A percentile compares a stretch with the other conserved stretches of the same genome.
phyloP scores from a whole-genome alignment of 2,888 invertebrate species.

The Aleiodes testaceus region DNA sequence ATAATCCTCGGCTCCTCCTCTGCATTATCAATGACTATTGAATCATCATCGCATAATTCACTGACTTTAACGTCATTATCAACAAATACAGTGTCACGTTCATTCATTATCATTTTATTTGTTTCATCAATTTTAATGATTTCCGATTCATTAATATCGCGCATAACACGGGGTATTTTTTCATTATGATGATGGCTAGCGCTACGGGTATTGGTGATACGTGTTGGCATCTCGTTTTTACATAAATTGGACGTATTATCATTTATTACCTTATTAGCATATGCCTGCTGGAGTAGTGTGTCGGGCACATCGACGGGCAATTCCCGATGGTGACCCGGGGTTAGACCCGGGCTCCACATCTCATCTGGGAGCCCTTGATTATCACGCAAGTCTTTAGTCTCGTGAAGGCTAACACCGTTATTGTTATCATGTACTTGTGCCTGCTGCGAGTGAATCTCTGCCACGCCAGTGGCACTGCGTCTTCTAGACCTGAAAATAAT shows the following conservation, averaged over 20 bases:
- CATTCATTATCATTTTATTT: constrained; percentile 63
- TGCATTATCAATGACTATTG: neutral
- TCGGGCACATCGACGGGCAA: constrained; percentile 99
- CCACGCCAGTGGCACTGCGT: constrained; percentile 86
- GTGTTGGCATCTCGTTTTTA: constrained; percentile 35
- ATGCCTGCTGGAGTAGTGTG: constrained; percentile 74
- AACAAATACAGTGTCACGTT: constrained; percentile 50
- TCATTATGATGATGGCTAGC: constrained; percentile 64
- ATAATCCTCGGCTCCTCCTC: constrained; percentile 47
- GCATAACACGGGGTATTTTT: constrained; percentile 36
- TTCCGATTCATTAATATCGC: constrained; percentile 40
- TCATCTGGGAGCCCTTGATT: constrained; percentile 73
- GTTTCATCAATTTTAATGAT: constrained; percentile 47
- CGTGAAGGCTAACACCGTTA: constrained; percentile 72
- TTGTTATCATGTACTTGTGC: constrained; percentile 77
- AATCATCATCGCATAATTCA: constrained; percentile 28
- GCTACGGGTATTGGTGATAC: constrained; percentile 68
- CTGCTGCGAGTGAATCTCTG: constrained; percentile 83
- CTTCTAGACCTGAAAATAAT: constrained; percentile 81
- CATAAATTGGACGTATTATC: constrained; percentile 34
- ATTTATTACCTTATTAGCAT: constrained; percentile 74
- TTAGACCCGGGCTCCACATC: constrained; percentile 71
- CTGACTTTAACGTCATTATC: constrained; percentile 54
- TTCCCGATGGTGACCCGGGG: constrained; percentile 91
- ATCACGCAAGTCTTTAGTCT: constrained; percentile 57